These are phyloP conservation scores for Dasypolia templi DNA, from an alignment of 2,888 invertebrate genomes.

Conservation along the genomic window DNA sequence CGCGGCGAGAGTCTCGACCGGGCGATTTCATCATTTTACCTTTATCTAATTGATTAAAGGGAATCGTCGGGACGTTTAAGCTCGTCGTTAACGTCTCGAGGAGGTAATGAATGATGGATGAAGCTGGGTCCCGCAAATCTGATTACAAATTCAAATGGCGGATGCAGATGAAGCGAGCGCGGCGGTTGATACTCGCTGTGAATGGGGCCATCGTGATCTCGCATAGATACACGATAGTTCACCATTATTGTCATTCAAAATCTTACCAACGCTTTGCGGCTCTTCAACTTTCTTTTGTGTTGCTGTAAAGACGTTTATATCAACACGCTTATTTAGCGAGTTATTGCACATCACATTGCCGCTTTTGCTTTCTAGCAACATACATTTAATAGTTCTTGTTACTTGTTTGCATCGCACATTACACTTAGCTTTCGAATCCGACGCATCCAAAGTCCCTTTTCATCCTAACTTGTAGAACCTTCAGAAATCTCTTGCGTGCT, in stretches of 20 bases:
- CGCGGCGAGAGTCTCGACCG: slow-evolving; percentile 81
- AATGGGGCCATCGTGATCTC: slow-evolving; percentile 79
- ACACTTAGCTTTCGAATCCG: background rate
- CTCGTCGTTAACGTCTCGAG: slow-evolving; percentile 65
- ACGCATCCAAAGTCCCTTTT: background rate
- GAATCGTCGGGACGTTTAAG: slow-evolving; percentile 75
- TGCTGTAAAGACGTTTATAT: slow-evolving; percentile 44
- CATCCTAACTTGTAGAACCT: background rate
- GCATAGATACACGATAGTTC: slow-evolving; percentile 73
- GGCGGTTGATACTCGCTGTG: slow-evolving; percentile 81
- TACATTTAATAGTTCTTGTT: slow-evolving; percentile 7
- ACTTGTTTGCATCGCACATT: background rate
- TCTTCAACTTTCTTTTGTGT: slow-evolving; percentile 51
- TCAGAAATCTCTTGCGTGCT: background rate
- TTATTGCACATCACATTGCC: slow-evolving; percentile 17
- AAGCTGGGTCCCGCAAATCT: slow-evolving; percentile 79
- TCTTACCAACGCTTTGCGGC: slow-evolving; percentile 42
- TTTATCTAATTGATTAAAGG: slow-evolving; percentile 88
- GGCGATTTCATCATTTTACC: slow-evolving; percentile 84
- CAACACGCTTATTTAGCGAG: slow-evolving; percentile 27
- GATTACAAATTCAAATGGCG: slow-evolving; percentile 86
- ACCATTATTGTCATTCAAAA: slow-evolving; percentile 76
- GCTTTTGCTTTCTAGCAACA: slow-evolving; percentile 41
- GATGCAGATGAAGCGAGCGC: slow-evolving; percentile 82
- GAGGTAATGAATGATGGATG: slow-evolving; percentile 87